Evolutionary conservation across 2,797 vertebrate species (phyloP).

Genomic region (Poecilia velifera): DNA sequence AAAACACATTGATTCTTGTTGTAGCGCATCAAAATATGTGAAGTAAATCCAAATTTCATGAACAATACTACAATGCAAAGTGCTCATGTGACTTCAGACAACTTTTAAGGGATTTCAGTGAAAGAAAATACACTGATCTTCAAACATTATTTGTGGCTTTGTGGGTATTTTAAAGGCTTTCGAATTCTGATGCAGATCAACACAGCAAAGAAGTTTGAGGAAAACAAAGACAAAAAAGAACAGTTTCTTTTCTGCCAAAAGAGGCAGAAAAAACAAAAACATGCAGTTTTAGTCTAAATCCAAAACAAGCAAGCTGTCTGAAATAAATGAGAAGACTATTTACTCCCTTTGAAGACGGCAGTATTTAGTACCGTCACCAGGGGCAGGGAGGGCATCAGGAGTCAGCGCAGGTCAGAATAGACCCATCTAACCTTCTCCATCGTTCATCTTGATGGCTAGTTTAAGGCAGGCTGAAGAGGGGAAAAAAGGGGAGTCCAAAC

Average conservation of each 20-base stretch:
- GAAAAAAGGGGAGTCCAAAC: conserved; percentile 38
- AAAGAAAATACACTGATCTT: conserved; percentile 15
- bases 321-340: conserved; percentile 72
- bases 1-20: neutral
- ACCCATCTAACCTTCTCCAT: conserved; percentile 80
- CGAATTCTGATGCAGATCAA: conserved; percentile 17
- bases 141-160: conserved; percentile 13
- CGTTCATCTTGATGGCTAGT: conserved; percentile 80
- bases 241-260: conserved; percentile 1
- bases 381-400: conserved; percentile 60
- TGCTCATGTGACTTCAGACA: conserved; percentile 3
- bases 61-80: neutral
- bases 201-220: conserved; percentile 9
- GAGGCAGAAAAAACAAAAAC: neutral
- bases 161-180: conserved; percentile 19
- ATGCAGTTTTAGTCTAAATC: neutral
- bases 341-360: conserved; percentile 70
- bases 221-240: neutral
- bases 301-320: conserved; percentile 46
- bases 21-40: neutral
- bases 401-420: conserved; percentile 70
- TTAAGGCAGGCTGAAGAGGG: conserved; percentile 52
- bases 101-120: conserved; percentile 18
- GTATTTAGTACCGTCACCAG: conserved; percentile 84
- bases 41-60: neutral